Evolutionary conservation across 2,888 invertebrate genomes (phyloP), one percentile per base, ranked within the genome.

Genomic region (Eurytoma californica): DNA sequence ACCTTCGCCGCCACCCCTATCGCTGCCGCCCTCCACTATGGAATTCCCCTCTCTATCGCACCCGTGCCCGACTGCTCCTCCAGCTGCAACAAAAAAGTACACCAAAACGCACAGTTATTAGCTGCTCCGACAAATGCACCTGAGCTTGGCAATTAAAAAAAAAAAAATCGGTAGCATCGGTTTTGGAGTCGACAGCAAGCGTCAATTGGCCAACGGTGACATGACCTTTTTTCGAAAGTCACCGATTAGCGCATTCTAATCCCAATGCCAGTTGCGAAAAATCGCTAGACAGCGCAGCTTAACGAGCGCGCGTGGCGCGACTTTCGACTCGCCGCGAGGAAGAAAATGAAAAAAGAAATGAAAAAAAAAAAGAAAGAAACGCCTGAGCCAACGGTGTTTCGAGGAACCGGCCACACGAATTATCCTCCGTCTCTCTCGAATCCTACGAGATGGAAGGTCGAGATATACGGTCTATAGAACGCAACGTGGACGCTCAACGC

Each of bases 61-160:
- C 86, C 87, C 87, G 88, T 88, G 87, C 84, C 87, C 89, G 86
- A 88, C 87, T 87, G 87, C 85, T 85, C 86, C 88, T 87, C 87
- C 89, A 88, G 87, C 90, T 90, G 83, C 70, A 84, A 82, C 1
- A 67, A 28, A 63, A 47, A 61, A 61, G 18, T 12, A 30, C 30
- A 7, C 47, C 51, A 66, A 24, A 18, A 55, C 2, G 18, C 39
- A 24, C 49, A 7, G 39, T 1, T 20, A 4, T 24, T 7, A n/a
- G n/a, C 16, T 4, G n/a, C 24, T 39, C 39, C 9, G 39, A 1
- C 39, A 39, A 39, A 14, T 20, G 20, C 65, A 49, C 66, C 3
- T 3, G 18, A 20, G 13, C 60, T 12, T 14, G 14, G 14, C 5
- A 20, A 24, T 13, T 49, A 9, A 7, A 24, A 66, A 5, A 47